Conservation (phyloP, 1,140 invertebrate genomes). For the Acromyrmex charruanus region DNA sequence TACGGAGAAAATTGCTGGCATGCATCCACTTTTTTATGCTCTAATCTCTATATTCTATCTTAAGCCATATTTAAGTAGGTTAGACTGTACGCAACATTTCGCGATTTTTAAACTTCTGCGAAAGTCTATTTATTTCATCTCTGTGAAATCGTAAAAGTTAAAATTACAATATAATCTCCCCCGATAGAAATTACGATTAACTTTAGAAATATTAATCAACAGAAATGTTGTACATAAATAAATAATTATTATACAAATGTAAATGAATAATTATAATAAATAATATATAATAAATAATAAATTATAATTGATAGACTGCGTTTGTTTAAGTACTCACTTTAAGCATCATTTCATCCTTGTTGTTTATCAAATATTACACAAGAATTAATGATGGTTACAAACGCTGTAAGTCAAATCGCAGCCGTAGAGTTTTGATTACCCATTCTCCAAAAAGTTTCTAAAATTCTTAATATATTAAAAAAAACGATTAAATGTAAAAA, state of each 20-base stretch:
- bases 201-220: background rate
- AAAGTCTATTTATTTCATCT: background rate
- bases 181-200: background rate
- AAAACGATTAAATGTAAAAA: background rate
- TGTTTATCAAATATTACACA: no score
- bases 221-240: background rate
- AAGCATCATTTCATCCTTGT: no score
- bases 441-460: background rate
- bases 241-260: background rate
- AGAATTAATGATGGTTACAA: no score
- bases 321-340: no score
- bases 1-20: conserved; percentile 21
- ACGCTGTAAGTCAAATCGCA: no score
- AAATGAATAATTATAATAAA: conserved; percentile 1
- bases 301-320: background rate
- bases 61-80: background rate
- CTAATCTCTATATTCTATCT: conserved; percentile 11
- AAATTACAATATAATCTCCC: background rate
- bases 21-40: conserved; percentile 11
- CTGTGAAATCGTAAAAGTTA: background rate
- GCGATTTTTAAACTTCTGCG: background rate
- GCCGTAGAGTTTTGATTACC: background rate
- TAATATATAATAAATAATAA: background rate
- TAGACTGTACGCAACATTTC: background rate
- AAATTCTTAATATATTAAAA: background rate